Conservation (phyloP, 2,888 invertebrate species). For the Nymphalis urticae region DNA sequence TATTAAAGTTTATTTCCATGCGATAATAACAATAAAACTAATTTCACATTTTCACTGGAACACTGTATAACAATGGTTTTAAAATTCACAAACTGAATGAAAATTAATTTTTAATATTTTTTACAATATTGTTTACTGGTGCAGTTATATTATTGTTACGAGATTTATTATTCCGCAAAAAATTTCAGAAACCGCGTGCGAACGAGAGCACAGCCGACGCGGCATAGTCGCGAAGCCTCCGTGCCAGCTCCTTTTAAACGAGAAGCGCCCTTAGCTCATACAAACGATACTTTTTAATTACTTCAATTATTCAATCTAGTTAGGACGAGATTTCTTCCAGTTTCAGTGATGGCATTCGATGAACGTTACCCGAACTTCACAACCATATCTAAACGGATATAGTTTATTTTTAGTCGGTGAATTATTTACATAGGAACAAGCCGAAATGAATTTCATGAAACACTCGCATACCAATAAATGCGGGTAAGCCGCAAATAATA, state of each 20-base stretch:
- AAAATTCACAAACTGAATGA: slow-evolving; percentile 4
- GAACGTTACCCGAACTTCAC: slow-evolving; percentile 40
- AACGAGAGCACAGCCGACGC: slow-evolving; percentile 45
- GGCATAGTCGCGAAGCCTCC: slow-evolving; percentile 60
- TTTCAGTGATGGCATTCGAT: slow-evolving; percentile 48
- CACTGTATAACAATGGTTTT: slow-evolving; percentile 26
- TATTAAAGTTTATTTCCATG: slow-evolving; percentile 33
- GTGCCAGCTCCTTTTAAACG: slow-evolving; percentile 58
- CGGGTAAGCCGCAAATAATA: slow-evolving; percentile 15
- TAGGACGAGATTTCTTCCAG: slow-evolving; percentile 72
- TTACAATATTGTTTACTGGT: slow-evolving; percentile 8
- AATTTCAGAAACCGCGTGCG: slow-evolving; percentile 49
- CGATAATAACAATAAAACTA: slow-evolving; percentile 39
- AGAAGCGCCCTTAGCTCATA: slow-evolving; percentile 57
- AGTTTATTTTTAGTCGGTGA: slow-evolving; percentile 60
- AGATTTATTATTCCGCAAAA: slow-evolving; percentile 24
- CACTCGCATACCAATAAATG: slow-evolving; percentile 16
- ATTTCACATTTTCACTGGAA: slow-evolving; percentile 41
- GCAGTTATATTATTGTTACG: slow-evolving; percentile 4
- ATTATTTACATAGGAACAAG: slow-evolving; percentile 52
- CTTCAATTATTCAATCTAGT: slow-evolving; percentile 70
- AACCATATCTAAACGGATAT: slow-evolving; percentile 22
- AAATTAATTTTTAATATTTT: background rate
- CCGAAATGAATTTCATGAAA: slow-evolving; percentile 22
- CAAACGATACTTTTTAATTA: slow-evolving; percentile 65